These are phyloP conservation scores for Brienomyrus brachyistius DNA, from an alignment of 2,113 vertebrate species.

Conservation along the genomic window DNA sequence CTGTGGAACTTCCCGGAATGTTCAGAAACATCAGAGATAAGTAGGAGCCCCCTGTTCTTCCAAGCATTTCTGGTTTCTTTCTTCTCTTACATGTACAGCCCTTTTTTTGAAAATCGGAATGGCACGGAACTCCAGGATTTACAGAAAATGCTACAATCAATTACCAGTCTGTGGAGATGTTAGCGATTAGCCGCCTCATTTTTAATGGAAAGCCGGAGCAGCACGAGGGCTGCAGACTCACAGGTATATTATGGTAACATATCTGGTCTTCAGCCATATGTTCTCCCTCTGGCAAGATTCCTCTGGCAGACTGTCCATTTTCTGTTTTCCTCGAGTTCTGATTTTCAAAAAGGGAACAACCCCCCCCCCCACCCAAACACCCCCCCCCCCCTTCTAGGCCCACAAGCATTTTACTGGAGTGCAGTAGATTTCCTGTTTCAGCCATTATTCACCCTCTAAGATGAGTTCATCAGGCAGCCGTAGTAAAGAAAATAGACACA, in stretches of 20 bases:
- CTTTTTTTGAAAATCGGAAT: not conserved
- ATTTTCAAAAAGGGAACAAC: not conserved
- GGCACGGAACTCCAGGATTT: not conserved
- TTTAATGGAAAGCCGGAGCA: not conserved
- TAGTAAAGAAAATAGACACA: not conserved
- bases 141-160: not conserved
- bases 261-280: not conserved
- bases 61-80: not conserved
- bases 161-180: not conserved
- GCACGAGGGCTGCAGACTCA: not conserved
- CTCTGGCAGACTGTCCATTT: not conserved
- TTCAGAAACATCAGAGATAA: not conserved
- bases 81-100: not conserved
- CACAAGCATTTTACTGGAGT: not conserved
- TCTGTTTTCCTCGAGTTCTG: not conserved
- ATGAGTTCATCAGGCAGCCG: not conserved
- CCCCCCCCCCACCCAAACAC: not conserved
- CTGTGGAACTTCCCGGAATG: not conserved
- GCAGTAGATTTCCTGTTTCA: not conserved
- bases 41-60: not conserved
- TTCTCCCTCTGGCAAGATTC: not conserved
- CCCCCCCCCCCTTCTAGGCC: not conserved
- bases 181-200: not conserved
- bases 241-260: not conserved
- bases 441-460: not conserved